phyloP scores from a whole-genome alignment of 2,113 vertebrate species.

The Elephas maximus region DNA sequence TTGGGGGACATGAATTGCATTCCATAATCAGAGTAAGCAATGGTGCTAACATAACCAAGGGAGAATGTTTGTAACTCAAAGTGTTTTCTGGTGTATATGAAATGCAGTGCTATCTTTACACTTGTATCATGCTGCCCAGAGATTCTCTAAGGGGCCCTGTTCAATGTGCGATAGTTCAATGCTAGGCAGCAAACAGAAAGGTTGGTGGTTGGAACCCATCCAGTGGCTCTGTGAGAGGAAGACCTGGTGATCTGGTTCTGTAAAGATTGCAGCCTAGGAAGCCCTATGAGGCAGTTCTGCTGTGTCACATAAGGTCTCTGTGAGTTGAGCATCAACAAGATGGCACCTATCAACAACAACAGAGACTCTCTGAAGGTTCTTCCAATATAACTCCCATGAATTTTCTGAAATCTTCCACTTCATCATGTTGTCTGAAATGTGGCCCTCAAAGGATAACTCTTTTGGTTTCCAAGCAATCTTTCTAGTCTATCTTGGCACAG shows the following conservation, averaged over 20 bases:
- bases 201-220: background rate
- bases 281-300: background rate
- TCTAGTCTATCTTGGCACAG: background rate
- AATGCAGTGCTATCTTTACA: background rate
- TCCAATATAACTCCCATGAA: background rate
- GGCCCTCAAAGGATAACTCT: background rate
- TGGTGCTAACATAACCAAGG: constrained; percentile 36
- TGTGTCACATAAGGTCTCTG: background rate
- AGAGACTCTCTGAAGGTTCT: background rate
- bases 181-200: background rate
- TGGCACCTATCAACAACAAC: background rate
- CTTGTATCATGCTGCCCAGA: background rate
- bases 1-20: constrained; percentile 32
- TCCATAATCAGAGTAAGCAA: constrained; percentile 50
- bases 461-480: background rate
- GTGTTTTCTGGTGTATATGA: background rate
- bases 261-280: background rate
- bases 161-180: background rate
- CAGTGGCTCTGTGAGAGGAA: background rate
- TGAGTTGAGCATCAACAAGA: background rate
- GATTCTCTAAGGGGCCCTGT: background rate
- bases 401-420: background rate
- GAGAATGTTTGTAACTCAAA: background rate
- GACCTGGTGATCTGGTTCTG: background rate
- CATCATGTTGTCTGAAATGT: background rate